Percentiles rank a stretch among this genome's conserved stretches.
Evolutionary conservation across 2,113 vertebrate genomes (phyloP).

Genomic region (Rhagologus leucostigma): DNA sequence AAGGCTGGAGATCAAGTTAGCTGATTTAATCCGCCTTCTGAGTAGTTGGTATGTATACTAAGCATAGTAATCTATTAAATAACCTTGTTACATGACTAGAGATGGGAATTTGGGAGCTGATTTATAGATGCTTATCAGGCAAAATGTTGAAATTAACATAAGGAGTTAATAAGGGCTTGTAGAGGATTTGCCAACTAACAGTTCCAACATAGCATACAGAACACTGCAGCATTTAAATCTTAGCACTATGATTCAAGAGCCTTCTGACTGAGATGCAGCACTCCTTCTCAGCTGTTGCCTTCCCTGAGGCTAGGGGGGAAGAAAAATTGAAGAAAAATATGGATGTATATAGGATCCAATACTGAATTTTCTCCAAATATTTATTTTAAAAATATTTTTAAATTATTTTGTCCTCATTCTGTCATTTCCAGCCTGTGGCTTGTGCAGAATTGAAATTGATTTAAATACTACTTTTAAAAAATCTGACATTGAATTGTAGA

Average conservation of each 20-base stretch:
- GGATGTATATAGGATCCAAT: not conserved
- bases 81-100: not conserved
- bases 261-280: not conserved
- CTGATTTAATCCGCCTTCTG: not conserved
- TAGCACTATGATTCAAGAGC: not conserved
- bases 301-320: not conserved
- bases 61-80: not conserved
- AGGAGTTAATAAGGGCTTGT: not conserved
- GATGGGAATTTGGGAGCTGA: not conserved
- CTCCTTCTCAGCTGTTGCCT: not conserved
- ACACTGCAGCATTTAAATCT: not conserved
- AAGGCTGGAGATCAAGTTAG: not conserved
- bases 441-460: not conserved
- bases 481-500: not conserved
- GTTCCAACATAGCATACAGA: not conserved
- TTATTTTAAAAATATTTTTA: not conserved
- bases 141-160: slow-evolving; percentile 2
- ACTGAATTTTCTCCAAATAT: not conserved
- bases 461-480: not conserved
- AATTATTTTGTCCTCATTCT: not conserved
- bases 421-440: not conserved
- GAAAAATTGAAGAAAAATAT: not conserved
- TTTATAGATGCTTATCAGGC: not conserved
- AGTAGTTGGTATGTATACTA: not conserved
- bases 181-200: not conserved